phyloP scores from a whole-genome alignment of 2,888 invertebrate species.

The Tetheella fluctuosa region DNA sequence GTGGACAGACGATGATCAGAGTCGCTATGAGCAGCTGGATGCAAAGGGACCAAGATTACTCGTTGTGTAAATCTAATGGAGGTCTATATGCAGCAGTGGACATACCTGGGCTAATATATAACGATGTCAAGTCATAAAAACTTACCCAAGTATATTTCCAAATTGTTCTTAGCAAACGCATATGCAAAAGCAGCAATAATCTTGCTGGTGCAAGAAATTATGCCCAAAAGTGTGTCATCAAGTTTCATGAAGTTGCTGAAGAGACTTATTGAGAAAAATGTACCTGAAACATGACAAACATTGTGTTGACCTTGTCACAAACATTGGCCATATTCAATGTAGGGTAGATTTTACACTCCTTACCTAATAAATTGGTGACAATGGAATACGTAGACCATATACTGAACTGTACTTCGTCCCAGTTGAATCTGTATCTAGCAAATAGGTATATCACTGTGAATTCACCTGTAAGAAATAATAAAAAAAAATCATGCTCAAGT shows the following conservation, averaged over 20 bases:
- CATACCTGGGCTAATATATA: too few relatives aligned
- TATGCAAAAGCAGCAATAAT: slow-evolving; percentile 93
- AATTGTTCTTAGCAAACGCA: slow-evolving; percentile 90
- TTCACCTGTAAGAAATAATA: slow-evolving; percentile 37
- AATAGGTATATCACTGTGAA: slow-evolving; percentile 46
- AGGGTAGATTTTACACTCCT: background rate
- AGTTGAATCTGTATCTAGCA: slow-evolving; percentile 68
- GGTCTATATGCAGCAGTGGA: too few relatives aligned
- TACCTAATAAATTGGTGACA: slow-evolving; percentile 73
- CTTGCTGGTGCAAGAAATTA: slow-evolving; percentile 93
- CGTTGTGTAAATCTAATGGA: too few relatives aligned
- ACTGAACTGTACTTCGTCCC: slow-evolving; percentile 76
- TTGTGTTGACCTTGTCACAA: background rate
- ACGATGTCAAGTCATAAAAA: too few relatives aligned
- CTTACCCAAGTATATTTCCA: slow-evolving; percentile 92
- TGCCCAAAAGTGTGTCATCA: slow-evolving; percentile 93
- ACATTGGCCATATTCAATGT: background rate
- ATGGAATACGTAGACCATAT: slow-evolving; percentile 76
- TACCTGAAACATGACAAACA: slow-evolving; percentile 83
- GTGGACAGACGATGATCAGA: too few relatives aligned
- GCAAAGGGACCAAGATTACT: too few relatives aligned
- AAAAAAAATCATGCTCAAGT: too few relatives aligned
- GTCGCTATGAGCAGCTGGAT: too few relatives aligned
- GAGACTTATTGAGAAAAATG: slow-evolving; percentile 90
- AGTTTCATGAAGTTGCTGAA: slow-evolving; percentile 91